Evolutionary conservation across 2,797 vertebrate genomes (phyloP).

Genomic region (Rhodeus uyekii): DNA sequence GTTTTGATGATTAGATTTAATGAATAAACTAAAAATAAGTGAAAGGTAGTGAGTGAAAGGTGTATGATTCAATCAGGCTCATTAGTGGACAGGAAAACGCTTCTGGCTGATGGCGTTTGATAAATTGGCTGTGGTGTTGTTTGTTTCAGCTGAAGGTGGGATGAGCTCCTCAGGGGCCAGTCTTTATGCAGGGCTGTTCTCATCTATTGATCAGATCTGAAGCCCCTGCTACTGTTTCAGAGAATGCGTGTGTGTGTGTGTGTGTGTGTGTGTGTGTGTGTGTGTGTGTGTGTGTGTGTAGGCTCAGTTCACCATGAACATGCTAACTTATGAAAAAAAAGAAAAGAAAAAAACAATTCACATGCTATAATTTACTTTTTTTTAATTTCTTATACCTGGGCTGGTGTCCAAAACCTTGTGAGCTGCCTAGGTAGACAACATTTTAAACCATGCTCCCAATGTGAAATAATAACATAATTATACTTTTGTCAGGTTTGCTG

Average conservation of each 20-base stretch:
- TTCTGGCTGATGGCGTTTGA: constrained; percentile 11
- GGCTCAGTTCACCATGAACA: constrained; percentile 43
- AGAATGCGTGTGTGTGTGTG: constrained; percentile 38
- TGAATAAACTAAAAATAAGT: neutral
- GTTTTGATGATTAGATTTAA: neutral
- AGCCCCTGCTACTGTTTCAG: neutral
- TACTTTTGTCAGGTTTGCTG: too few species aligned
- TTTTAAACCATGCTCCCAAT: neutral
- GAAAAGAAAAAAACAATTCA: too few species aligned
- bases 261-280: constrained; percentile 13
- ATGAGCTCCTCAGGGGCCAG: too few species aligned
- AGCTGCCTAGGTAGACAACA: neutral
- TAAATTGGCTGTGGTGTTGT: constrained; percentile 43
- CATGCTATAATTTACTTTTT: neutral
- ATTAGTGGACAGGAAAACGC: neutral
- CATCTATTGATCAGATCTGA: constrained; percentile 69
- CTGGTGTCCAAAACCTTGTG: neutral
- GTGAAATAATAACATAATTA: neutral
- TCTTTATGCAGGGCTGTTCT: constrained; percentile 66
- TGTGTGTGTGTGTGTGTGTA: constrained; percentile 32
- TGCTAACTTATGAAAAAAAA: constrained; percentile 44
- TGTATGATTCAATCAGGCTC: neutral
- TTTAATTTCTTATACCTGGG: neutral
- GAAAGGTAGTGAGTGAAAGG: neutral
- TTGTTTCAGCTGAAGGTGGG: constrained; percentile 9